Percentiles rank a stretch among this genome's conserved stretches.
phyloP scores from a whole-genome alignment of 2,113 vertebrate genomes.

The Engystomops pustulosus region DNA sequence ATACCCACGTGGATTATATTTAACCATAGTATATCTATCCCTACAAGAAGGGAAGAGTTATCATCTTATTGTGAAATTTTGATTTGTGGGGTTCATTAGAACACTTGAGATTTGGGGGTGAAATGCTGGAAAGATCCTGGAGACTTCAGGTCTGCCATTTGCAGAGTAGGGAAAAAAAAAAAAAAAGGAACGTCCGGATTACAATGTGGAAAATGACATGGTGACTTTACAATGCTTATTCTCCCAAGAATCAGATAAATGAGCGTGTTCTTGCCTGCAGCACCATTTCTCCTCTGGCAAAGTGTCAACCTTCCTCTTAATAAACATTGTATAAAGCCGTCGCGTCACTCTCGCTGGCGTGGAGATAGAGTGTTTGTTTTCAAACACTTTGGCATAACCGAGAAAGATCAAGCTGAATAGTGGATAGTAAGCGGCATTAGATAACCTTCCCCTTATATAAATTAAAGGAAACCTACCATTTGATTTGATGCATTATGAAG shows the following conservation, averaged over 20 bases:
- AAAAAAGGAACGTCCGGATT: neutral
- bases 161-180: neutral
- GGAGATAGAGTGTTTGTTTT: slow-evolving; percentile 13
- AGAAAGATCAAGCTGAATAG: neutral
- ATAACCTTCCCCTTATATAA: too few relatives aligned
- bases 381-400: slow-evolving; percentile 14
- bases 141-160: neutral
- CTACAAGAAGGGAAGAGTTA: too few relatives aligned
- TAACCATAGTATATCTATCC: too few relatives aligned
- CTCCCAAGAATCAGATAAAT: slow-evolving; percentile 31
- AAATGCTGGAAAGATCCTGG: neutral
- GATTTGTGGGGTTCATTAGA: neutral
- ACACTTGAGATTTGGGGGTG: neutral
- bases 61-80: neutral
- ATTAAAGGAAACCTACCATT: too few relatives aligned
- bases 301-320: slow-evolving; percentile 13
- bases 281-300: slow-evolving; percentile 35
- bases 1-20: too few relatives aligned
- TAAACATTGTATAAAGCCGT: slow-evolving; percentile 40
- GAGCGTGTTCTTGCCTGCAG: slow-evolving; percentile 31
- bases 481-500: too few relatives aligned
- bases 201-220: neutral
- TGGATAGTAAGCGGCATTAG: too few relatives aligned
- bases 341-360: neutral
- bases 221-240: neutral